These are phyloP conservation scores for Scolanthus callimorphus DNA, from an alignment of 92 coral and sea anemone species.

Conservation along the genomic window DNA sequence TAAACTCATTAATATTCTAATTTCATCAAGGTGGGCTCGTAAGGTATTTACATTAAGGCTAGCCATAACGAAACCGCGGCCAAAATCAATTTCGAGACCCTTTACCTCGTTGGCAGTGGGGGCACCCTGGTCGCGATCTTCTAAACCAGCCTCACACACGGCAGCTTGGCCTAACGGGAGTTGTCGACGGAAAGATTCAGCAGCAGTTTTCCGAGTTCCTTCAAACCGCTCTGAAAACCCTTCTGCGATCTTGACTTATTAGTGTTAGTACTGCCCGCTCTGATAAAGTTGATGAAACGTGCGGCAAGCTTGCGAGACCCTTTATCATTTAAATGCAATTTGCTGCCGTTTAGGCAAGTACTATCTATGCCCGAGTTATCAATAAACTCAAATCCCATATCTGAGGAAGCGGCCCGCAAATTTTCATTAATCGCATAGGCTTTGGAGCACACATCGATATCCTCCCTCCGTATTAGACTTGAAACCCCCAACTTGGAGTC, in stretches of 20 bases:
- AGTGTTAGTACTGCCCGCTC: too few relatives aligned
- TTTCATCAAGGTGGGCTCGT: conserved; percentile 29
- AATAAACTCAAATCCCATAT: conserved; percentile 5
- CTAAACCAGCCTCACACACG: neutral
- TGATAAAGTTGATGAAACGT: neutral
- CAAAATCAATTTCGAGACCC: too few relatives aligned
- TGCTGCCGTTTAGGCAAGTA: conserved; percentile 31
- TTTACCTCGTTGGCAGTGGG: too few relatives aligned
- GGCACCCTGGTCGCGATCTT: neutral
- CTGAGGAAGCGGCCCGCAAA: conserved; percentile 2
- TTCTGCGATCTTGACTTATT: too few relatives aligned
- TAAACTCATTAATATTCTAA: conserved; percentile 23
- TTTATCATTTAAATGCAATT: conserved; percentile 29
- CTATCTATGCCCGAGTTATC: conserved; percentile 27
- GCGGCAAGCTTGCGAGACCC: neutral
- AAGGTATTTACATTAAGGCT: conserved; percentile 35
- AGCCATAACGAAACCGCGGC: conserved; percentile 21
- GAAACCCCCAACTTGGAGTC: conserved; percentile 40
- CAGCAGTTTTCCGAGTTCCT: neutral
- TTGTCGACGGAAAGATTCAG: neutral
- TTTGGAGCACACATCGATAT: conserved; percentile 10
- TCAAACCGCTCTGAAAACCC: neutral
- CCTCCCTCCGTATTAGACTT: conserved; percentile 23
- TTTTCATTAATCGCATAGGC: conserved; percentile 14
- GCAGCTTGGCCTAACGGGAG: neutral